These are phyloP conservation scores for Takifugu ocellatus DNA, from an alignment of 2,797 vertebrate species.

Conservation along the genomic window DNA sequence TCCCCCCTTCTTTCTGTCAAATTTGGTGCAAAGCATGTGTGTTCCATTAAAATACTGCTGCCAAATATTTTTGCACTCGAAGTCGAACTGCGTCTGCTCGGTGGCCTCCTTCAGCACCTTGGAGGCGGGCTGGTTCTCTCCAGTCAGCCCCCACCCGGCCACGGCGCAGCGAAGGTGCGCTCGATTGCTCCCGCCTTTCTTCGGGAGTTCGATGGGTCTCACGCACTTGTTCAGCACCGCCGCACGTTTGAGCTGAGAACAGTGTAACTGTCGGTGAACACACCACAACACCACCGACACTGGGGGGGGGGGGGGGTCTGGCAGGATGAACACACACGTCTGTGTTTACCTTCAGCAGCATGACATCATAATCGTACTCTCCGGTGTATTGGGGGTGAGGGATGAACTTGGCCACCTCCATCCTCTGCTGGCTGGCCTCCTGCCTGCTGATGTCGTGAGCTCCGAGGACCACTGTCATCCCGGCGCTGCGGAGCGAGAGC, in stretches of 20 bases:
- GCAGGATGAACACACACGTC: no score
- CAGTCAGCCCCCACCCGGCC: constrained; percentile 66
- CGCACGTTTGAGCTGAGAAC: not conserved
- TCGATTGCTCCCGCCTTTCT: constrained; percentile 18
- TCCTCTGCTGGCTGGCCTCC: constrained; percentile 62
- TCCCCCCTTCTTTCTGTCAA: constrained; percentile 40
- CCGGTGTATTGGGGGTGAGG: constrained; percentile 17
- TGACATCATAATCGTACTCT: constrained; percentile 47
- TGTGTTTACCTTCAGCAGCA: constrained; percentile 69
- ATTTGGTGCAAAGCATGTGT: constrained; percentile 65
- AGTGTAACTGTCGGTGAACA: not conserved
- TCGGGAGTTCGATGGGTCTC: constrained; percentile 38
- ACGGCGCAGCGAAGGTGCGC: constrained; percentile 42
- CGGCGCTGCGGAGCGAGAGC: fast-evolving
- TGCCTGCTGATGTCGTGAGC: constrained; percentile 52
- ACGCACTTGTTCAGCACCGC: constrained; percentile 31
- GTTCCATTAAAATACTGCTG: fast-evolving
- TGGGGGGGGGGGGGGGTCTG: no score
- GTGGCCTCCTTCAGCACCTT: constrained; percentile 51
- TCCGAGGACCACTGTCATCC: constrained; percentile 59
- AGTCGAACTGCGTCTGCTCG: constrained; percentile 23
- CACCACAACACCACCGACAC: no score
- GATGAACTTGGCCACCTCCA: constrained; percentile 33
- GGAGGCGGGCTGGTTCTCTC: fast-evolving
- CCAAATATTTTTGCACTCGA: constrained; percentile 37